phyloP scores from a whole-genome alignment of 2,113 vertebrate genomes.

The Ascaphus truei region DNA sequence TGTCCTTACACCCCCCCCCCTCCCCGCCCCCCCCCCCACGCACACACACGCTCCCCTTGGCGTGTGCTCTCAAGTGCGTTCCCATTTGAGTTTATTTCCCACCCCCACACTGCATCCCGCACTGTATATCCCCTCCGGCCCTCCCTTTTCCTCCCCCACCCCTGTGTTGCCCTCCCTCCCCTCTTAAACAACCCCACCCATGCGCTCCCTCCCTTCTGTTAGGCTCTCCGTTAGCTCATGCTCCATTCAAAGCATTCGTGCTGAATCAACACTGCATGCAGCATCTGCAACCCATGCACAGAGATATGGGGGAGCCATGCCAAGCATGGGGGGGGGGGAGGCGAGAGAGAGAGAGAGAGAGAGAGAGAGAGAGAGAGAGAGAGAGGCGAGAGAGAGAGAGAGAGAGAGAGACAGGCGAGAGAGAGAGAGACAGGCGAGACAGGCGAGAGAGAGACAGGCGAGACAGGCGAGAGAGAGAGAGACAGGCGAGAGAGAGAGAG shows the following conservation, averaged over 20 bases:
- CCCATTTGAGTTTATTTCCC: too few species aligned
- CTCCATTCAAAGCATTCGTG: slow-evolving; percentile 25
- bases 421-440: slow-evolving; percentile 11
- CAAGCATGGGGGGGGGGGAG: slow-evolving; percentile 6
- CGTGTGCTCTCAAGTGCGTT: not conserved
- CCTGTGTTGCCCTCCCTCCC: not conserved
- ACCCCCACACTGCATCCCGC: not conserved
- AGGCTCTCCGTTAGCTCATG: slow-evolving; percentile 25
- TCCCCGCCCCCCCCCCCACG: not conserved
- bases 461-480: not conserved
- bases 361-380: not conserved
- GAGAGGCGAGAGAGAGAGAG: not conserved
- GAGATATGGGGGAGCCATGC: slow-evolving; percentile 1
- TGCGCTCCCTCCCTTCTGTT: not conserved
- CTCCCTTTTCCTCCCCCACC: not conserved
- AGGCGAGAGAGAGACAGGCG: not conserved
- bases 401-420: not conserved
- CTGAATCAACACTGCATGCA: slow-evolving; percentile 24
- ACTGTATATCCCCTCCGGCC: not conserved
- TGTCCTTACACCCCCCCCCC: too few species aligned
- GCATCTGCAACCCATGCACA: slow-evolving; percentile 12
- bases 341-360: not conserved
- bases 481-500: not conserved
- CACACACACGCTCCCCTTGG: too few species aligned
- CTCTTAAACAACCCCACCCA: too few species aligned